Conservation (phyloP, 2,888 invertebrate genomes). For the Aphrophora alni region DNA sequence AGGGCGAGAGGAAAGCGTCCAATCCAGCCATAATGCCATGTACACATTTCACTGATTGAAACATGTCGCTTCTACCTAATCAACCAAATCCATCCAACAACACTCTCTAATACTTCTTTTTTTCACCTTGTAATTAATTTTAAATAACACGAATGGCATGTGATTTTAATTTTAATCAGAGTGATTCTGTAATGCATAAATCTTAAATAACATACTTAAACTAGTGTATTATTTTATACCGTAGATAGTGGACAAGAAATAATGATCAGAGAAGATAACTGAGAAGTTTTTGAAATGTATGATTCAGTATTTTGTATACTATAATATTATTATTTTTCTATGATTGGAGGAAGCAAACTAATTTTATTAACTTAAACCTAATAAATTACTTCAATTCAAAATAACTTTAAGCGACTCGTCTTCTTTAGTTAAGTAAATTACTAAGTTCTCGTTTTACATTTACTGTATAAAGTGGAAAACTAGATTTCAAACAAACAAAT, state of each 20-base stretch:
- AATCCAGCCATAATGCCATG: background rate
- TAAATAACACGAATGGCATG: no score
- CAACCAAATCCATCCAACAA: background rate
- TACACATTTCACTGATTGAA: constrained; percentile 5
- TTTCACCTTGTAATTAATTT: no score
- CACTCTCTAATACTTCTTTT: background rate
- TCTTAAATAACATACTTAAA: no score
- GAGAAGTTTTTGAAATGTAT: no score
- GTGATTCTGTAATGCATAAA: no score
- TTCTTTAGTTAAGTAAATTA: background rate
- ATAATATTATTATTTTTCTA: no score
- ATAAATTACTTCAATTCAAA: background rate
- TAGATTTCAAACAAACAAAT: background rate
- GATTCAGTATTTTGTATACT: no score
- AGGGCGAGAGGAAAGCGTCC: background rate
- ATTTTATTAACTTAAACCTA: background rate
- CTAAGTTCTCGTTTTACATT: background rate
- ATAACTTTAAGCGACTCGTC: background rate
- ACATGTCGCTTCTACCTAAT: background rate
- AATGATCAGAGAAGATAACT: no score
- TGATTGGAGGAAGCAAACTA: no score
- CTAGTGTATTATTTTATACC: no score
- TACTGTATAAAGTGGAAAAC: background rate
- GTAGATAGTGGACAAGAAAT: no score
- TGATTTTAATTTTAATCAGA: no score